Percentiles rank a stretch among this genome's conserved stretches.
phyloP scores from a whole-genome alignment of 2,797 vertebrate genomes.

The Pangasius macronema region DNA sequence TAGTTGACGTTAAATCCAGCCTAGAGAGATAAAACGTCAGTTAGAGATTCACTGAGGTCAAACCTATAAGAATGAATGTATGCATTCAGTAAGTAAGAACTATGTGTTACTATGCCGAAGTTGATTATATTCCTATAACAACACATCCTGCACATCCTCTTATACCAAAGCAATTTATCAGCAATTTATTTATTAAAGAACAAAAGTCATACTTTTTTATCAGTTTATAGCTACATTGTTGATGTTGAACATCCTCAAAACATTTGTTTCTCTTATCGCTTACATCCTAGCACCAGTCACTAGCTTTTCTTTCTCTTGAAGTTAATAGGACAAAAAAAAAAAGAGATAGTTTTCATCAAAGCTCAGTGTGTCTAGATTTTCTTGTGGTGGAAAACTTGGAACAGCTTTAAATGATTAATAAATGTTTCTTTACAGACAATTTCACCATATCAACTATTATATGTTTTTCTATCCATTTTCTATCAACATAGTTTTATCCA shows the following conservation, averaged over 20 bases:
- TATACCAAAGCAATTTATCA: neutral
- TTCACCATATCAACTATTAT: too few species aligned
- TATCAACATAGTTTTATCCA: neutral
- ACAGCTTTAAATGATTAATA: neutral
- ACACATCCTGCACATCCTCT: neutral
- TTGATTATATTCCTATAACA: neutral
- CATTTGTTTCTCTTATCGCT: neutral
- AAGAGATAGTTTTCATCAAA: neutral
- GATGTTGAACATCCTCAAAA: neutral
- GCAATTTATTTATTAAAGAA: too few species aligned
- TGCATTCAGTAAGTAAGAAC: neutral
- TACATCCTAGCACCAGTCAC: neutral
- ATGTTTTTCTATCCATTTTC: neutral
- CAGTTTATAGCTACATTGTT: neutral
- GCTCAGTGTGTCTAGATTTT: neutral
- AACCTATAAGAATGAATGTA: neutral
- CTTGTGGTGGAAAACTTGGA: neutral
- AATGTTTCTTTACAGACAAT: neutral
- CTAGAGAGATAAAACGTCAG: conserved; percentile 53
- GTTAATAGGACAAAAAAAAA: neutral
- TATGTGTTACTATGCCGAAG: neutral
- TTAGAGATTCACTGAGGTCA: neutral
- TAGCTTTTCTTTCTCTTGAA: neutral
- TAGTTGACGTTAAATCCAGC: conserved; percentile 67
- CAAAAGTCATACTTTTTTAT: neutral